phyloP scores from a whole-genome alignment of 1,140 invertebrate genomes.

The Temnothorax curvispinosus region DNA sequence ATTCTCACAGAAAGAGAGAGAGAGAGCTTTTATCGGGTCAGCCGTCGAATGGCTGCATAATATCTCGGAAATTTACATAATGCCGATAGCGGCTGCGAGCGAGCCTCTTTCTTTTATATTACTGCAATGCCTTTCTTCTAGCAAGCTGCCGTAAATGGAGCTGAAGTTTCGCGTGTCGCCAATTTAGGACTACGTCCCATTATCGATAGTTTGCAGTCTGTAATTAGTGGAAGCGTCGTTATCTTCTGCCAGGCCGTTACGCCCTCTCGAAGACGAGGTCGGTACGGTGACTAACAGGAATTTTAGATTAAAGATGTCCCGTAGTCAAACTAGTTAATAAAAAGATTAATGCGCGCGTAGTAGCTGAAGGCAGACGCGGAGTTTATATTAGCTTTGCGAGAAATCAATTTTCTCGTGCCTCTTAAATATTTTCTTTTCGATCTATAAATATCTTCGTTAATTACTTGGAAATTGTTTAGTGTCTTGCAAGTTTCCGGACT shows the following conservation, averaged over 20 bases:
- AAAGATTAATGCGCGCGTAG: conserved; percentile 37
- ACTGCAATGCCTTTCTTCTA: conserved; percentile 33
- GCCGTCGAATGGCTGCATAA: conserved; percentile 53
- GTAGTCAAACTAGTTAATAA: conserved; percentile 38
- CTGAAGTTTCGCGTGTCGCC: conserved; percentile 58
- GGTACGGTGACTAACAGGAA: conserved; percentile 35
- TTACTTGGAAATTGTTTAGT: conserved; percentile 54
- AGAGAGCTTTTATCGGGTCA: conserved; percentile 50
- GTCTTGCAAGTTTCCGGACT: conserved; percentile 25
- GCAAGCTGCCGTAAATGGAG: conserved; percentile 57
- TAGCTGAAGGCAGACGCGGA: neutral
- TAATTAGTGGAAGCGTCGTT: conserved; percentile 60
- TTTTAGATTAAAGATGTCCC: conserved; percentile 45
- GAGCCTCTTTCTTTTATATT: conserved; percentile 49
- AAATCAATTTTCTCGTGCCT: conserved; percentile 35
- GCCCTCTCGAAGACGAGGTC: conserved; percentile 6
- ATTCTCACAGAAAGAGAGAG: neutral
- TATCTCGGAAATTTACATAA: conserved; percentile 60
- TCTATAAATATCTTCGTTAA: conserved; percentile 42
- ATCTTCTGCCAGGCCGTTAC: conserved; percentile 21
- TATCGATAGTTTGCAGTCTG: conserved; percentile 63
- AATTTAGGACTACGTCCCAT: conserved; percentile 61
- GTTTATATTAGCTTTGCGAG: conserved; percentile 25
- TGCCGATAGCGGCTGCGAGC: conserved; percentile 47
- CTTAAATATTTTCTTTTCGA: conserved; percentile 48